A percentile compares a stretch with the other conserved stretches of the same genome.
Evolutionary conservation across 2,797 vertebrate species (phyloP).

Genomic region (Glyptemys insculpta): DNA sequence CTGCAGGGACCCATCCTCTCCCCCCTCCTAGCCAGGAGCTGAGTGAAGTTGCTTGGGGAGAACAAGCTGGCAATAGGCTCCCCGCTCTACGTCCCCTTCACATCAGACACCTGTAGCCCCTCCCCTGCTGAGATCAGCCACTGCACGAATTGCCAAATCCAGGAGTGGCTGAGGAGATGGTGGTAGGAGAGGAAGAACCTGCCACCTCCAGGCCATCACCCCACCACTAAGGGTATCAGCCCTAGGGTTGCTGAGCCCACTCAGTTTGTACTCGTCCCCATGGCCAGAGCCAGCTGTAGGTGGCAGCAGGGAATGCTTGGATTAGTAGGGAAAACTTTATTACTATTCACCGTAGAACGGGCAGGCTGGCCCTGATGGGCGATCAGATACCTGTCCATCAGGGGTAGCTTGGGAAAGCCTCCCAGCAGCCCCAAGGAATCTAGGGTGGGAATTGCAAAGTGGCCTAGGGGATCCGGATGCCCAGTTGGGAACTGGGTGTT

Average conservation of each 20-base stretch:
- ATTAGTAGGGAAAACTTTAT: conserved; percentile 40
- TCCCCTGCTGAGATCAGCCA: neutral
- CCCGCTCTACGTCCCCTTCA: neutral
- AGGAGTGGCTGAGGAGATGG: neutral
- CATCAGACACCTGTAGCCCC: neutral
- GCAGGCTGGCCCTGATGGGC: neutral
- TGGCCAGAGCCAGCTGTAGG: neutral
- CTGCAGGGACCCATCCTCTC: neutral
- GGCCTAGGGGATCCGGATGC: neutral
- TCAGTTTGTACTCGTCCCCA: neutral
- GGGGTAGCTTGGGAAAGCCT: neutral
- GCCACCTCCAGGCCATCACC: too few relatives aligned
- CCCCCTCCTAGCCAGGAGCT: neutral
- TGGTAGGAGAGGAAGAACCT: neutral
- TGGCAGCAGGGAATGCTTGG: neutral
- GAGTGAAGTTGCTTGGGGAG: neutral
- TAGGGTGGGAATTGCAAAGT: neutral
- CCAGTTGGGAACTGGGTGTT: neutral
- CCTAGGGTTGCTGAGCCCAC: neutral
- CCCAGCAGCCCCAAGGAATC: neutral
- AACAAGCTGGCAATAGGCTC: neutral
- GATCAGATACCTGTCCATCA: neutral
- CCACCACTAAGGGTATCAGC: neutral
- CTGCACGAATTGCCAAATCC: neutral
- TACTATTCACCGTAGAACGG: neutral